phyloP scores from a whole-genome alignment of 2,888 invertebrate genomes.

The Eristalinus sepulchralis region DNA sequence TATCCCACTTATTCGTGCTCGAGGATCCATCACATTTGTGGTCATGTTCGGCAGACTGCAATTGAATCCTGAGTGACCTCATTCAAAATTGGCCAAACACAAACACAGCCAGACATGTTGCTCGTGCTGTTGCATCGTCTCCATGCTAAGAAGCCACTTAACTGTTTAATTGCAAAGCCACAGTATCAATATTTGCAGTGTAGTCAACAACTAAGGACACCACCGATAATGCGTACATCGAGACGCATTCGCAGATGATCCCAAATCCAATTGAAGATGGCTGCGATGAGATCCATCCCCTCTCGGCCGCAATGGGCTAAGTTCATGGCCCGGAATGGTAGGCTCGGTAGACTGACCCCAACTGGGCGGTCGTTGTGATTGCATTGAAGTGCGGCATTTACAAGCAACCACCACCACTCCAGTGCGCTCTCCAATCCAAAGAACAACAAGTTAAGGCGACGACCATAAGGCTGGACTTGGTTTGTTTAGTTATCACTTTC shows the following conservation, averaged over 20 bases:
- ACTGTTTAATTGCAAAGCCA: slow-evolving; percentile 68
- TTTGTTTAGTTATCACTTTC: slow-evolving; percentile 67
- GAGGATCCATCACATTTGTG: slow-evolving; percentile 36
- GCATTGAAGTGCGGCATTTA: slow-evolving; percentile 48
- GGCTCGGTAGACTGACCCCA: slow-evolving; percentile 28
- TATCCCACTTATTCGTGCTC: background rate
- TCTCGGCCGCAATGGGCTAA: slow-evolving; percentile 1
- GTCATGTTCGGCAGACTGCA: slow-evolving; percentile 53
- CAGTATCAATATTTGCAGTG: slow-evolving; percentile 66
- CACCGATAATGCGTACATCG: slow-evolving; percentile 56
- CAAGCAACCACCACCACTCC: slow-evolving; percentile 9
- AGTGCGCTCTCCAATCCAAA: slow-evolving; percentile 56
- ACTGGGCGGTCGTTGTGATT: slow-evolving; percentile 14
- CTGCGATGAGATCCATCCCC: slow-evolving; percentile 43
- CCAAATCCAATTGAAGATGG: slow-evolving; percentile 55
- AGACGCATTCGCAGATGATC: slow-evolving; percentile 54
- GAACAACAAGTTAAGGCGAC: slow-evolving; percentile 63
- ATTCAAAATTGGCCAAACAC: slow-evolving; percentile 40
- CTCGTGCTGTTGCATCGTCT: slow-evolving; percentile 54
- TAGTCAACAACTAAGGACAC: slow-evolving; percentile 59
- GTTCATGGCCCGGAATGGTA: slow-evolving; percentile 9
- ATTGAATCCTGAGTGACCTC: slow-evolving; percentile 44
- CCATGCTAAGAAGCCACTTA: slow-evolving; percentile 60
- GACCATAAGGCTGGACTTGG: slow-evolving; percentile 55
- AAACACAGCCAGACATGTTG: slow-evolving; percentile 49